phyloP scores from a whole-genome alignment of 2,888 invertebrate species.

The Drosophila diplacantha region DNA sequence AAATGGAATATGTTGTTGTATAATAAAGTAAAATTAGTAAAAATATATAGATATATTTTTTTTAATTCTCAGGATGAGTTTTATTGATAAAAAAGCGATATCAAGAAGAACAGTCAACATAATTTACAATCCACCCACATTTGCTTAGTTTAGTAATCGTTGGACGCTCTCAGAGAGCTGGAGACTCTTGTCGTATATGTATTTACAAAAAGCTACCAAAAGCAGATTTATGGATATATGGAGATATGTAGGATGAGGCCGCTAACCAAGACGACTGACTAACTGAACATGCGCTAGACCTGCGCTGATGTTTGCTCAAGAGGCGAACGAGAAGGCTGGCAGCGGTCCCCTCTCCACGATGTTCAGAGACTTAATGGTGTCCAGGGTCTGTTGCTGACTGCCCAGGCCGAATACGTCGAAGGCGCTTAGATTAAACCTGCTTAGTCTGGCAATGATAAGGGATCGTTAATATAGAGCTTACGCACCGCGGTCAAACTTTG shows the following conservation, averaged over 20 bases:
- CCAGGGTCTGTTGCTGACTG: conserved; percentile 78
- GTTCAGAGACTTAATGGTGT: conserved; percentile 74
- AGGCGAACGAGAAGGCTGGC: conserved; percentile 64
- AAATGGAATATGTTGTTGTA: too few relatives aligned
- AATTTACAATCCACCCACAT: conserved; percentile 30
- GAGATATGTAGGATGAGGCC: conserved; percentile 24
- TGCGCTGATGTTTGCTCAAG: conserved; percentile 33
- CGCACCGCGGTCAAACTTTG: background rate
- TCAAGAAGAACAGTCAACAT: conserved; percentile 26
- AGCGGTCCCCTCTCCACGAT: conserved; percentile 53
- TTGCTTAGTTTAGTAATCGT: conserved; percentile 22
- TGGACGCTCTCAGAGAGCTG: conserved; percentile 23
- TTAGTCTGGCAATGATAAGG: conserved; percentile 78
- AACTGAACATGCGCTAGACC: background rate
- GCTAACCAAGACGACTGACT: conserved; percentile 2
- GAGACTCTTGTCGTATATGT: conserved; percentile 36
- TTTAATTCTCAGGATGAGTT: background rate
- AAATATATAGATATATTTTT: background rate
- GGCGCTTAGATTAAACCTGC: conserved; percentile 80
- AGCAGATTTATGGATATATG: conserved; percentile 8
- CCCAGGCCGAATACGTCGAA: conserved; percentile 82
- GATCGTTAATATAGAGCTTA: conserved; percentile 1
- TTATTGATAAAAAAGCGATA: conserved; percentile 23
- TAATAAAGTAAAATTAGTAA: background rate
- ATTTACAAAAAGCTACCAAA: conserved; percentile 13